Percentiles rank a stretch among this genome's conserved stretches.
Evolutionary conservation across 2,888 invertebrate genomes (phyloP).

Genomic region (Antheraea yamamai): DNA sequence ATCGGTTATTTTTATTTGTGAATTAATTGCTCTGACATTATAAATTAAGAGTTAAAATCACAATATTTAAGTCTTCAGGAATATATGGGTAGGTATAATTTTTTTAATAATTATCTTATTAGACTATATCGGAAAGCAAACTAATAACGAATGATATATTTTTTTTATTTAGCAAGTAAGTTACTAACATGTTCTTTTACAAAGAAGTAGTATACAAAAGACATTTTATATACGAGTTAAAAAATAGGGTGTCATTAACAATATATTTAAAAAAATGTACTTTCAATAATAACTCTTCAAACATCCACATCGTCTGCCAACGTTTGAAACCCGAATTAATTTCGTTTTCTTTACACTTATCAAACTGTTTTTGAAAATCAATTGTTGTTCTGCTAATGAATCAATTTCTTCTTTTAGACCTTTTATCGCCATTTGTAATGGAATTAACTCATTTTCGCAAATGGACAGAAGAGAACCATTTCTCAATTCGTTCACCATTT

Average conservation of each 20-base stretch:
- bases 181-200: background rate
- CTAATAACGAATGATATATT: too few relatives aligned
- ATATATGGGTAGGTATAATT: too few relatives aligned
- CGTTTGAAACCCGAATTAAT: constrained; percentile 32
- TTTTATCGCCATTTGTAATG: constrained; percentile 56
- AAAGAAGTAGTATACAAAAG: background rate
- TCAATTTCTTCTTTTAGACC: constrained; percentile 57
- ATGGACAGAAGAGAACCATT: constrained; percentile 35
- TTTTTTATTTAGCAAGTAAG: too few relatives aligned
- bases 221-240: background rate
- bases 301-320: constrained; percentile 49
- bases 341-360: constrained; percentile 32
- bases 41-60: background rate
- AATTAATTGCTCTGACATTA: background rate
- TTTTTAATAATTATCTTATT: too few relatives aligned
- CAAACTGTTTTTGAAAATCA: constrained; percentile 42
- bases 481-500: constrained; percentile 10
- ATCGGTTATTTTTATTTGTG: too few relatives aligned
- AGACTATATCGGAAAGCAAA: too few relatives aligned
- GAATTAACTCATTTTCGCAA: constrained; percentile 59
- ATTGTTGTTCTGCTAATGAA: constrained; percentile 47
- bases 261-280: background rate
- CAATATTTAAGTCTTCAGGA: background rate
- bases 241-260: background rate
- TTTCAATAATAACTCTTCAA: constrained; percentile 25